Evolutionary conservation across 2,113 vertebrate species (phyloP), one percentile per base, ranked within the genome.

Genomic region (Panthera uncia): DNA sequence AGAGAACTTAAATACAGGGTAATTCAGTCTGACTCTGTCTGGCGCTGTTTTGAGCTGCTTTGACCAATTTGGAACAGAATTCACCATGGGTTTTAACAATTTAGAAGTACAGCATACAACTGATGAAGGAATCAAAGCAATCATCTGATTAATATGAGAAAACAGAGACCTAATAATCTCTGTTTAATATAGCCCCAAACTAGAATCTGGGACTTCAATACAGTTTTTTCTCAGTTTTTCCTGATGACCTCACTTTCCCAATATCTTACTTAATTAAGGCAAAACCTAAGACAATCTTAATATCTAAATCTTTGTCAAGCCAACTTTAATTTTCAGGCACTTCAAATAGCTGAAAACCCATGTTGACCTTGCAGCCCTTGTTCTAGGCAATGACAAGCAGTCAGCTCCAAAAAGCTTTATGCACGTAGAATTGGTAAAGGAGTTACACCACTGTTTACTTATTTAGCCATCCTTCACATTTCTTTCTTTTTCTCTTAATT

Each of bases 41-140:
- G 94, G 92, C 1, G 25, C 86, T 50, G 55, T 90, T 90, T 85
- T 82, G 76, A 97, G 91, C 88, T 95, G 50, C 80, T 94, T 78
- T 97, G 74, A 82, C 55, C 96, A 97, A 33, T 65, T 97, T 92
- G 92, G 93, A 94, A 97, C 55, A 96, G 63, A 89, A 95, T 93
- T 96, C 87, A 95, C 41, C 87, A 65, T 65, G 33, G 25, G 66
- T 41, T 97, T 97, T 93, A 89, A 81, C 71, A 94, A 90, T 85
- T 94, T 89, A 91, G 63, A 91, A 91, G 71, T 63, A 89, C 41
- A 38, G 8, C 80, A 27, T 90, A 85, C 81, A n/a, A 80, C 76
- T 71, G 50, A 55, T 61, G 91, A 88, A 88, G 71, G 55, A 93
- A 84, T 92, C 57, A 92, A 74, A 94, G 88, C 38, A 94, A 71